Evolutionary conservation across 1,140 invertebrate species (phyloP).

Genomic region (Melitaea cinxia): DNA sequence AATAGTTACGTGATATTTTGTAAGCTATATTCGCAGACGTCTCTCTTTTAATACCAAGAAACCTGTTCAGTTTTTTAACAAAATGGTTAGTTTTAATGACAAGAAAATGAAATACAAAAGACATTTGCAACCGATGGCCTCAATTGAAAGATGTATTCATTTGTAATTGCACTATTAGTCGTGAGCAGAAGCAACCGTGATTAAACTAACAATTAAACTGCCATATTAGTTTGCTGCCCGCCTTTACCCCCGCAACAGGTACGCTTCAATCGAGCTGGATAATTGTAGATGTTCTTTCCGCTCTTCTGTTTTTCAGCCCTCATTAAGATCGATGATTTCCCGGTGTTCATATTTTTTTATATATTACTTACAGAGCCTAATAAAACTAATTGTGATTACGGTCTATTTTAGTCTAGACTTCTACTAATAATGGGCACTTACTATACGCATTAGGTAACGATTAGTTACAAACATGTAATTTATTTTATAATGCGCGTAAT

Average conservation of each 20-base stretch:
- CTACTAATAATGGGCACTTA: no score
- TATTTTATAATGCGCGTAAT: no score
- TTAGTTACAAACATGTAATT: no score
- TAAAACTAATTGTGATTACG: conserved; percentile 2
- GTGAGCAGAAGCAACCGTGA: conserved; percentile 21
- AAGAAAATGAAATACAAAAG: not conserved
- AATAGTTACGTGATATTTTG: no score
- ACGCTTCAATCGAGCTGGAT: conserved; percentile 46
- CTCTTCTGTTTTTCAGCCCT: conserved; percentile 19
- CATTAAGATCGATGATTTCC: conserved; percentile 3
- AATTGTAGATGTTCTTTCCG: conserved; percentile 46
- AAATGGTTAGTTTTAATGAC: not conserved
- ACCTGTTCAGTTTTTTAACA: no score
- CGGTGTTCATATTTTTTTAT: conserved; percentile 1
- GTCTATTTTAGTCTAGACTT: no score
- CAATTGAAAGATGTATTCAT: conserved; percentile 11
- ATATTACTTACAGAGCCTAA: not conserved
- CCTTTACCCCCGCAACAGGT: conserved; percentile 37
- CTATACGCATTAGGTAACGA: no score
- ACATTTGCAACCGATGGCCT: not conserved
- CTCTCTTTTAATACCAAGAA: no score
- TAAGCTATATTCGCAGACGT: no score
- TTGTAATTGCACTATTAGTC: conserved; percentile 9
- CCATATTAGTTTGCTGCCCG: conserved; percentile 65
- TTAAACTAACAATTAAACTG: conserved; percentile 59